phyloP scores from a whole-genome alignment of 2,888 invertebrate genomes.

The Lysandra coridon region DNA sequence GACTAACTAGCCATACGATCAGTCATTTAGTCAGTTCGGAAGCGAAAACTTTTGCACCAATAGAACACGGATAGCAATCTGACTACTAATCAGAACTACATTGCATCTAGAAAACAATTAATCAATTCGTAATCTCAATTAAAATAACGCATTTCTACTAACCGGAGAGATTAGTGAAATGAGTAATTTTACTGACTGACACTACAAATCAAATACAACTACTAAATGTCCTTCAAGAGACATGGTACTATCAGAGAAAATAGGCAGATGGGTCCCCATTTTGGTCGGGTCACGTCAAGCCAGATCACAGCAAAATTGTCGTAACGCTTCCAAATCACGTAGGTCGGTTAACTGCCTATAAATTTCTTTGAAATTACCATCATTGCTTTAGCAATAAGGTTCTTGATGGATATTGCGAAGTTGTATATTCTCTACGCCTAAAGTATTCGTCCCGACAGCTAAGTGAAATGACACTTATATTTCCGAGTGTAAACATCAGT shows the following conservation, averaged over 20 bases:
- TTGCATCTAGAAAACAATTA: not conserved
- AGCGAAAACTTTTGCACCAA: not conserved
- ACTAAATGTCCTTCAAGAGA: not conserved
- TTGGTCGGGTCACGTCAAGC: not conserved
- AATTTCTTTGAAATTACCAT: not conserved
- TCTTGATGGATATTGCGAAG: not conserved
- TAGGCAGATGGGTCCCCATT: not conserved
- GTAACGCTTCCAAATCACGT: not conserved
- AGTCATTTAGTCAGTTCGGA: not conserved
- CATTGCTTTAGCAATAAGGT: not conserved
- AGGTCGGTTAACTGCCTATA: not conserved
- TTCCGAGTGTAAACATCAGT: constrained; percentile 76
- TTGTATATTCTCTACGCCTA: not conserved
- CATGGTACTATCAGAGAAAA: not conserved
- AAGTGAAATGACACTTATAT: constrained; percentile 44
- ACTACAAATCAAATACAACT: not conserved
- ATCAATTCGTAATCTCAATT: not conserved
- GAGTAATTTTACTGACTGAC: not conserved
- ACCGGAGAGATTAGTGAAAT: not conserved
- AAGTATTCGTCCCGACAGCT: not conserved
- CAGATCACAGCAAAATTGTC: not conserved
- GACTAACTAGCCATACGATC: constrained; percentile 3
- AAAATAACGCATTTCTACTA: not conserved
- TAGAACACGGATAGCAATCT: not conserved
- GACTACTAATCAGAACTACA: constrained; percentile 3